Percentiles rank a stretch among this genome's conserved stretches.
Conservation (phyloP, 2,797 vertebrate genomes). For the Manis crassicaudata region DNA sequence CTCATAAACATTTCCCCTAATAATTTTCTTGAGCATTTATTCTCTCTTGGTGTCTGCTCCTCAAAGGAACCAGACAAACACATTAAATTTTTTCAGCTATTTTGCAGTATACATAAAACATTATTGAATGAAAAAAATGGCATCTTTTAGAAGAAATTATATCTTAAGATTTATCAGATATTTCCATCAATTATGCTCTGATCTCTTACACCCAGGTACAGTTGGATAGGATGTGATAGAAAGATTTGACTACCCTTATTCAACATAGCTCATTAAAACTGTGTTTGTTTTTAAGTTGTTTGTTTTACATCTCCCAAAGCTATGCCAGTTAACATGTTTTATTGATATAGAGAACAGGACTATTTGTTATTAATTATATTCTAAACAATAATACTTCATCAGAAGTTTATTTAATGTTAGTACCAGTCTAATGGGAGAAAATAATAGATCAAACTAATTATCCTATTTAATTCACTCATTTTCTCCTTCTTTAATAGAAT, state of each 20-base stretch:
- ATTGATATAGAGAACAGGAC: conserved; percentile 13
- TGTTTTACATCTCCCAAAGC: conserved; percentile 49
- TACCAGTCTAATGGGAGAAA: conserved; percentile 5
- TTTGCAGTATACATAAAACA: background rate
- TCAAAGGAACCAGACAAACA: background rate
- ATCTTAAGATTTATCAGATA: background rate
- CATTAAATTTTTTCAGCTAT: background rate
- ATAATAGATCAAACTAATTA: background rate
- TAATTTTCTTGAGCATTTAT: background rate
- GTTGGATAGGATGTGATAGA: background rate
- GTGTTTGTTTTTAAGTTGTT: conserved; percentile 62
- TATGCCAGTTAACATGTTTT: conserved; percentile 49
- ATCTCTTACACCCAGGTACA: background rate
- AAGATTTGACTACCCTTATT: background rate
- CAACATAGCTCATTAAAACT: conserved; percentile 47
- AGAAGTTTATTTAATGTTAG: conserved; percentile 48
- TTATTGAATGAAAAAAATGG: background rate
- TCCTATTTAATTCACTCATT: conserved; percentile 46
- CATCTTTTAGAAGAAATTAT: background rate
- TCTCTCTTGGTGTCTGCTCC: background rate
- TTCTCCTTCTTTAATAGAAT: background rate
- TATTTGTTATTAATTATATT: conserved; percentile 66
- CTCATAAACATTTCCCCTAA: background rate
- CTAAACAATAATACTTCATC: conserved; percentile 56
- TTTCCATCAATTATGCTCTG: background rate